A percentile compares a stretch with the other conserved stretches of the same genome.
These are phyloP conservation scores for Pollachius pollachius DNA, from an alignment of 2,113 vertebrate species.

Conservation along the genomic window DNA sequence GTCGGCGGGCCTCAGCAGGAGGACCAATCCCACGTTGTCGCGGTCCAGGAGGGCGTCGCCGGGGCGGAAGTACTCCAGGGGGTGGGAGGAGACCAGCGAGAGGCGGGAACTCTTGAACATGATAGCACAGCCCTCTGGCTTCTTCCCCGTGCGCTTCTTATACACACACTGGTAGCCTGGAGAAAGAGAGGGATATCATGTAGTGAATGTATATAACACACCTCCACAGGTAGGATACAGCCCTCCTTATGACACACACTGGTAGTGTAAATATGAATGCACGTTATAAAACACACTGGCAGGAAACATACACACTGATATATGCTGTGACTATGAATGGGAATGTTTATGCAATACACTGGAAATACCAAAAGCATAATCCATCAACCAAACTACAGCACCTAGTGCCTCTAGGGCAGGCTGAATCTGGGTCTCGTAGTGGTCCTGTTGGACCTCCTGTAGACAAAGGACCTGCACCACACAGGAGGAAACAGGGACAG, in stretches of 20 bases:
- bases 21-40: constrained; percentile 92
- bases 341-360: too few relatives aligned
- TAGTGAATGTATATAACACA: background rate
- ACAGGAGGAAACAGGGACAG: too few relatives aligned
- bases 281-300: too few relatives aligned
- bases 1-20: constrained; percentile 77
- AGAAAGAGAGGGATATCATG: constrained; percentile 6
- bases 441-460: constrained; percentile 96
- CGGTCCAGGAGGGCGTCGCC: constrained; percentile 87
- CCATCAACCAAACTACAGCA: background rate
- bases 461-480: constrained; percentile 88
- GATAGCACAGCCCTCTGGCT: constrained; percentile 91
- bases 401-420: constrained; percentile 84
- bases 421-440: constrained; percentile 87
- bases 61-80: constrained; percentile 85
- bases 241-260: too few relatives aligned
- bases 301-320: too few relatives aligned
- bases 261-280: too few relatives aligned
- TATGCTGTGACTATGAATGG: too few relatives aligned
- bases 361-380: background rate
- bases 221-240: too few relatives aligned
- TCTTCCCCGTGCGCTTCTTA: constrained; percentile 90
- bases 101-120: constrained; percentile 87
- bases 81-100: constrained; percentile 81
- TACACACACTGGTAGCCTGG: constrained; percentile 92